These are phyloP conservation scores for Pocota personata DNA, from an alignment of 2,888 invertebrate species.

Conservation along the genomic window DNA sequence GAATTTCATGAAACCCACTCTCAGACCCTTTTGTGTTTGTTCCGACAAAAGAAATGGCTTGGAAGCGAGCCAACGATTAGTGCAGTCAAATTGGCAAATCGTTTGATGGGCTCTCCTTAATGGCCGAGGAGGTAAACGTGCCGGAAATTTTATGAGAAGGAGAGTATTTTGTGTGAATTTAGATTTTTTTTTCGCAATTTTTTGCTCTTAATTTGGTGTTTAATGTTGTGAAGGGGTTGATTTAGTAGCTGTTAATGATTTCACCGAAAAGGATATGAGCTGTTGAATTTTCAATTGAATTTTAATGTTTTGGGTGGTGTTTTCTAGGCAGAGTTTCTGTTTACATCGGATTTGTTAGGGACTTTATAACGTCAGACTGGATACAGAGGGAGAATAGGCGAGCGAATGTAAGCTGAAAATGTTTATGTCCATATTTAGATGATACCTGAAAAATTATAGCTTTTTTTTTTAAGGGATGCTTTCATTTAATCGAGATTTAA, in stretches of 20 bases:
- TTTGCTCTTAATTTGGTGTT: slow-evolving; percentile 36
- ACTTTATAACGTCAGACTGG: not conserved
- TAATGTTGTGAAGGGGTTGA: slow-evolving; percentile 50
- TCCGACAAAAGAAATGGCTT: slow-evolving; percentile 49
- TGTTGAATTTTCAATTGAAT: slow-evolving; percentile 38
- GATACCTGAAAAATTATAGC: too few relatives aligned
- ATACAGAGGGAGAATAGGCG: not conserved
- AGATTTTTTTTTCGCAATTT: not conserved
- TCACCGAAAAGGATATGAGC: slow-evolving; percentile 13
- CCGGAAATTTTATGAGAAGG: slow-evolving; percentile 44
- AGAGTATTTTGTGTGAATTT: not conserved
- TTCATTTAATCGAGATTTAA: too few relatives aligned
- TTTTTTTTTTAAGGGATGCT: too few relatives aligned
- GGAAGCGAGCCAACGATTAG: slow-evolving; percentile 60
- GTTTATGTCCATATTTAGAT: not conserved
- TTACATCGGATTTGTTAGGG: not conserved
- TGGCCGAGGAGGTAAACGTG: slow-evolving; percentile 42
- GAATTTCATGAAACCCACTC: not conserved
- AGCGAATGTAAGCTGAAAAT: not conserved
- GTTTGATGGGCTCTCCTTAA: slow-evolving; percentile 21
- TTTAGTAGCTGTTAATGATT: slow-evolving; percentile 55
- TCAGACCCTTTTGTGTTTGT: not conserved
- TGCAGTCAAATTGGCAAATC: slow-evolving; percentile 53
- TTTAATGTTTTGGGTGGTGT: slow-evolving; percentile 25
- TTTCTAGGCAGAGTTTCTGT: not conserved